Conservation (phyloP, 2,888 invertebrate species). For the Helleia helle region DNA sequence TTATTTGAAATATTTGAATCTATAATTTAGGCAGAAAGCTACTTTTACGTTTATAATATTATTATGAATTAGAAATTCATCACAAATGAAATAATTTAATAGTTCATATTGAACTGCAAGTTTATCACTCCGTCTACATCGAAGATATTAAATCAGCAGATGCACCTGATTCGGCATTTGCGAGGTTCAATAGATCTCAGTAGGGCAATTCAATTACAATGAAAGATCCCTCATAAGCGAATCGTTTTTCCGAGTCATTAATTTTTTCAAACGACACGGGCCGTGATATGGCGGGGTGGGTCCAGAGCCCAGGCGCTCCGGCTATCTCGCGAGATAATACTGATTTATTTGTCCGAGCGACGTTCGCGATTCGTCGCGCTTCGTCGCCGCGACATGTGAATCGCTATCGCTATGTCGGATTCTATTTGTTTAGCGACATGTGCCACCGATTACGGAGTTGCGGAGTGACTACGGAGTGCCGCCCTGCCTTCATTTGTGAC, state of each 20-base stretch:
- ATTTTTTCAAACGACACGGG: slow-evolving; percentile 73
- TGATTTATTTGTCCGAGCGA: slow-evolving; percentile 69
- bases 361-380: slow-evolving; percentile 69
- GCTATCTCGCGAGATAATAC: slow-evolving; percentile 74
- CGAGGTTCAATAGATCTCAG: slow-evolving; percentile 59
- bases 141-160: slow-evolving; percentile 6
- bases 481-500: slow-evolving; percentile 57
- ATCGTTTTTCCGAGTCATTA: slow-evolving; percentile 75
- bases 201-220: slow-evolving; percentile 72
- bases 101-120: too few species aligned
- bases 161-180: slow-evolving; percentile 41
- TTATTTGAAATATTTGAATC: too few species aligned
- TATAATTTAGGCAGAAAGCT: too few species aligned
- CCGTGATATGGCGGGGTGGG: slow-evolving; percentile 55
- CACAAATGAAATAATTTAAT: too few species aligned
- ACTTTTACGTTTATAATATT: too few species aligned
- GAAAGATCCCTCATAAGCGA: slow-evolving; percentile 75
- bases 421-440: slow-evolving; percentile 43
- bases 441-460: slow-evolving; percentile 24
- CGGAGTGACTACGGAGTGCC: slow-evolving; percentile 6
- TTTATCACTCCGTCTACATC: not conserved
- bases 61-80: too few species aligned
- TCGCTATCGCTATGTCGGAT: slow-evolving; percentile 32
- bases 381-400: slow-evolving; percentile 32
- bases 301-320: slow-evolving; percentile 39